These are phyloP conservation scores for Apotomis betuletana DNA, from an alignment of 2,888 invertebrate species.

Conservation along the genomic window DNA sequence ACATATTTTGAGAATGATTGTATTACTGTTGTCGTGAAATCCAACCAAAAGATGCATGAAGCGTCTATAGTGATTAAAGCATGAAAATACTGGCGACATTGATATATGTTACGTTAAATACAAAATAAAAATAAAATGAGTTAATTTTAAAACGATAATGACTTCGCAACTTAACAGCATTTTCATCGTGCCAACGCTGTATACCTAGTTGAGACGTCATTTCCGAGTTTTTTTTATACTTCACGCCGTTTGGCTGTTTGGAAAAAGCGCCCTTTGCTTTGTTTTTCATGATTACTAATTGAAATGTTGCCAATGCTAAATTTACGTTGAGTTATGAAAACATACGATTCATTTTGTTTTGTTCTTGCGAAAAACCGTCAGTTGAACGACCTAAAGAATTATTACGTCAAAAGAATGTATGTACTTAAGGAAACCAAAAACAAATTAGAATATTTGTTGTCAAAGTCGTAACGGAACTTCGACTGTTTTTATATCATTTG, in stretches of 20 bases:
- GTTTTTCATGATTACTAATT: conserved; percentile 34
- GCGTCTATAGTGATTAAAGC: conserved; percentile 26
- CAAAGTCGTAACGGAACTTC: conserved; percentile 15
- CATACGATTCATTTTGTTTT: conserved; percentile 33
- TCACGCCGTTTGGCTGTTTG: conserved; percentile 8
- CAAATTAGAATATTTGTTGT: background rate
- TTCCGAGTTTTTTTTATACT: conserved; percentile 12
- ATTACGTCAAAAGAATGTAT: conserved; percentile 10
- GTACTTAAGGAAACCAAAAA: background rate
- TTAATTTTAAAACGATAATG: conserved; percentile 2
- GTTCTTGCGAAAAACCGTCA: conserved; percentile 13
- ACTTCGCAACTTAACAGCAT: background rate
- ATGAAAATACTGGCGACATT: conserved; percentile 11
- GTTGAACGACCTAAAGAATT: conserved; percentile 19
- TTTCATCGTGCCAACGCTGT: conserved; percentile 11
- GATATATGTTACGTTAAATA: background rate
- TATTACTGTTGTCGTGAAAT: conserved; percentile 20
- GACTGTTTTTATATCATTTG: conserved; percentile 25
- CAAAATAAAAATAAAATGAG: conserved; percentile 4
- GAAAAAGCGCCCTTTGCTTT: conserved; percentile 16
- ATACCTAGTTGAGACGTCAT: conserved; percentile 26
- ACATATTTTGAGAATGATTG: conserved; percentile 21
- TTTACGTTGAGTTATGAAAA: conserved; percentile 34
- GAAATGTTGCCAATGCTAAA: conserved; percentile 40
- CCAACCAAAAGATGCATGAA: conserved; percentile 26